Evolutionary conservation across 2,113 vertebrate species (phyloP).

Genomic region (Dolichallabes microphthalmus): DNA sequence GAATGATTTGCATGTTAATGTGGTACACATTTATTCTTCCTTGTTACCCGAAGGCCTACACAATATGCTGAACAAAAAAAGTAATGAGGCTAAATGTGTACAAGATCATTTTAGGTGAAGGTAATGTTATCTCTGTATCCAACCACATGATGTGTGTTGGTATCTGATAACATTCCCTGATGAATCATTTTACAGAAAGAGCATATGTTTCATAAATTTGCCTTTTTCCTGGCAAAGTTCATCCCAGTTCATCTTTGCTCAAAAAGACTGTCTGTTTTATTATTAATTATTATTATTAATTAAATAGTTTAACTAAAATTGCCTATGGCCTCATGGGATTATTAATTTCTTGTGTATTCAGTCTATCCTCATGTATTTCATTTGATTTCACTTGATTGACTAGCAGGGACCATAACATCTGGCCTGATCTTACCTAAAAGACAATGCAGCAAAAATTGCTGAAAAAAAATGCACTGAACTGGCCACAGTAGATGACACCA

Average conservation of each 20-base stretch:
- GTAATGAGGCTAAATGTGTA: slow-evolving; percentile 6
- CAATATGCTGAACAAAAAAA: slow-evolving; percentile 11
- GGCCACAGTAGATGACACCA: too few species aligned
- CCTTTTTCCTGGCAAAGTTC: not conserved
- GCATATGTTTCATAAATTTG: slow-evolving; percentile 6
- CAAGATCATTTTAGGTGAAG: slow-evolving; percentile 45
- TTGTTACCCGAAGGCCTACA: not conserved
- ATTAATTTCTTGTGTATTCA: not conserved
- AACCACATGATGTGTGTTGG: slow-evolving; percentile 15
- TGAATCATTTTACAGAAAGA: slow-evolving; percentile 8
- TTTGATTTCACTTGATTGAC: not conserved
- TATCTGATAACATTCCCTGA: slow-evolving; percentile 24
- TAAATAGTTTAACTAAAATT: not conserved
- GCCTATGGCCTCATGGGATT: not conserved
- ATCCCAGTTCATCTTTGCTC: not conserved
- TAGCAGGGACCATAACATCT: too few species aligned
- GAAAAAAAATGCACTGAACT: too few species aligned
- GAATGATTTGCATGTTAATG: not conserved
- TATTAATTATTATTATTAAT: not conserved
- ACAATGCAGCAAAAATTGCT: too few species aligned
- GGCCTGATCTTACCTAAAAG: too few species aligned
- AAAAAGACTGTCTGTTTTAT: not conserved
- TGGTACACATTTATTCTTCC: not conserved
- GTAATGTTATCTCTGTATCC: slow-evolving; percentile 22
- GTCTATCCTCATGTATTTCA: not conserved